These are phyloP conservation scores for Macrotus californicus DNA, from an alignment of 2,113 vertebrate species.

Conservation along the genomic window DNA sequence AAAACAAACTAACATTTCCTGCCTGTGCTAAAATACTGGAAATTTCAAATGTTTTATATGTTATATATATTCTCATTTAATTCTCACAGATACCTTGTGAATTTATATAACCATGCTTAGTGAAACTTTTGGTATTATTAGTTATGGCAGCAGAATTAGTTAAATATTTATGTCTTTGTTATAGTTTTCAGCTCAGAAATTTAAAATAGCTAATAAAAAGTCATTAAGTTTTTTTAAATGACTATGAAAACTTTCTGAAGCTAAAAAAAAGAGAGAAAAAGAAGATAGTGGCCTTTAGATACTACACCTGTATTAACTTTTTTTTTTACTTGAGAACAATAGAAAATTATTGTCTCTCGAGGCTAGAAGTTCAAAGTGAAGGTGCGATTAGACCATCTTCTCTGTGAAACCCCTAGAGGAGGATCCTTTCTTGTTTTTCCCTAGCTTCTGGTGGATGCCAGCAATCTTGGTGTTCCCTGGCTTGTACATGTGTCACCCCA, in stretches of 20 bases:
- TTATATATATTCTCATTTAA: not conserved
- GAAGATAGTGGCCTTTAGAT: not conserved
- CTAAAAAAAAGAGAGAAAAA: not conserved
- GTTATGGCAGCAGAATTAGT: not conserved
- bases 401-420: not conserved
- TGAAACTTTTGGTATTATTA: not conserved
- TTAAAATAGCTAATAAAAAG: conserved; percentile 22
- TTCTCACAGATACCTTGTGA: not conserved
- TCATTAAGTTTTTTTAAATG: not conserved
- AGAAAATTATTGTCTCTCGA: not conserved
- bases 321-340: not conserved
- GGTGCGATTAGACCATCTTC: not conserved
- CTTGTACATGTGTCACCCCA: not conserved
- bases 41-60: not conserved
- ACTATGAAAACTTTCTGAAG: not conserved
- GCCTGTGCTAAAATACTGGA: not conserved
- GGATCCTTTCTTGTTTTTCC: not conserved
- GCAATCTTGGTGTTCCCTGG: not conserved
- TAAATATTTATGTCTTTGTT: not conserved
- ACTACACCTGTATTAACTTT: not conserved
- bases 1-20: not conserved
- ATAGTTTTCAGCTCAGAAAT: not conserved
- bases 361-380: not conserved
- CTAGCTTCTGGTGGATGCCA: not conserved
- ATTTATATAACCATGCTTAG: not conserved